Evolutionary conservation across 2,797 vertebrate genomes (phyloP).

Genomic region (Poeciliopsis gracilis): DNA sequence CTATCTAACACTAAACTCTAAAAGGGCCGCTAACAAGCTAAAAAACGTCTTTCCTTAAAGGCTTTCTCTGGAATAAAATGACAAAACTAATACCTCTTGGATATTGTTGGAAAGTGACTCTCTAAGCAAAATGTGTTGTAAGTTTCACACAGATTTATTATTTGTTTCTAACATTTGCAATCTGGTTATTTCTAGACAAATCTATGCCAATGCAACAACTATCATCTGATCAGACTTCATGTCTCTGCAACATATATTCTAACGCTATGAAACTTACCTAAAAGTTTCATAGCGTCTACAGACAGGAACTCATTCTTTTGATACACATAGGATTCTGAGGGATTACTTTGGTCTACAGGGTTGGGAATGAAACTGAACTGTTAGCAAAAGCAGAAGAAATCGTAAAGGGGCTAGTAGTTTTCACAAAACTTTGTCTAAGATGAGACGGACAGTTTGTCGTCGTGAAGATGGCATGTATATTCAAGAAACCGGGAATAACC

Average conservation of each 20-base stretch:
- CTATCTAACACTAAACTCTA: slow-evolving; percentile 20
- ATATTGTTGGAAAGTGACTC: not conserved
- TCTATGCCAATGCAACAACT: not conserved
- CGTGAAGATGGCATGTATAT: not conserved
- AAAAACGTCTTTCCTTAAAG: not conserved
- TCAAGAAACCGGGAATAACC: not conserved
- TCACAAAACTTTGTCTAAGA: not conserved
- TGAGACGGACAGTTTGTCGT: not conserved
- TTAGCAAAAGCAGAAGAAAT: not conserved
- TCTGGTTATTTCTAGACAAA: not conserved
- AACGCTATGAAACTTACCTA: not conserved
- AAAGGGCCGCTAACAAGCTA: slow-evolving; percentile 16
- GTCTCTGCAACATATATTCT: not conserved
- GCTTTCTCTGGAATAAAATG: not conserved
- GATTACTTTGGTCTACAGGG: not conserved
- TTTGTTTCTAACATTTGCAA: not conserved
- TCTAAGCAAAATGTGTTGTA: not conserved
- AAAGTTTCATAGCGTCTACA: not conserved
- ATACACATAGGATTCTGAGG: not conserved
- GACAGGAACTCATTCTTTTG: not conserved
- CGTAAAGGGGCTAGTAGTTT: not conserved
- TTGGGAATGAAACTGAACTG: not conserved
- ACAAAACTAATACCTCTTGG: not conserved
- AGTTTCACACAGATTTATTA: not conserved
- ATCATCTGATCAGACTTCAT: not conserved